Evolutionary conservation across 2,113 vertebrate species (phyloP).

Genomic region (Protobothrops mucrosquamatus): DNA sequence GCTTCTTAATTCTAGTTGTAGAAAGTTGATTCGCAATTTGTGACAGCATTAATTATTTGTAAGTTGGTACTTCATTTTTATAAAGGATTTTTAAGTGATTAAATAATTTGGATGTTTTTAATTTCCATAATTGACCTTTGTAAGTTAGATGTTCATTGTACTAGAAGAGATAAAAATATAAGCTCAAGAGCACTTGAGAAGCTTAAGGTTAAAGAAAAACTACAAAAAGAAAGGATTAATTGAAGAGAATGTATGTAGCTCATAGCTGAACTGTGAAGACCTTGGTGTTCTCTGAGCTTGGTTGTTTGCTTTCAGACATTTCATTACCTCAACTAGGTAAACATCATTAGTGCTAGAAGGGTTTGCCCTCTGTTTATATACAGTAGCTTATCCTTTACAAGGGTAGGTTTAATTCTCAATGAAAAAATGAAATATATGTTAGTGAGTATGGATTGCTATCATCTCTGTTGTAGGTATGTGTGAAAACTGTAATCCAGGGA

Average conservation of each 20-base stretch:
- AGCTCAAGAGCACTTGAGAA: background rate
- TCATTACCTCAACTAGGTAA: background rate
- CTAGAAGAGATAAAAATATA: background rate
- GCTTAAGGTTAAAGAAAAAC: background rate
- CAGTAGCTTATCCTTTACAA: background rate
- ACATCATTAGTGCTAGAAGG: background rate
- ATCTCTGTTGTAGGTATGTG: background rate
- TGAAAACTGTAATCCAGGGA: background rate
- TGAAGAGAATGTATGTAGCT: background rate
- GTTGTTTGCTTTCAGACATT: background rate
- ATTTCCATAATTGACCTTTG: background rate
- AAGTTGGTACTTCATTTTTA: slow-evolving; percentile 14
- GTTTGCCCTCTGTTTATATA: background rate
- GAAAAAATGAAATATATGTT: background rate
- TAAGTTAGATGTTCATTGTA: background rate
- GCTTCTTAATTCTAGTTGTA: slow-evolving; percentile 37
- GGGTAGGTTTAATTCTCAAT: background rate
- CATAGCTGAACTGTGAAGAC: background rate
- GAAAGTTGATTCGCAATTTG: slow-evolving; percentile 3
- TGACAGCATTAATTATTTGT: background rate
- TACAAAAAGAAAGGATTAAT: background rate
- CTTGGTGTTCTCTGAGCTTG: background rate
- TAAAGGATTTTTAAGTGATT: slow-evolving; percentile 33
- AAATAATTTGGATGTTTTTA: background rate
- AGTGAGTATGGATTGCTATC: background rate